A percentile compares a stretch with the other conserved stretches of the same genome.
Conservation (phyloP, 2,113 vertebrate genomes). For the Verasper variegatus region DNA sequence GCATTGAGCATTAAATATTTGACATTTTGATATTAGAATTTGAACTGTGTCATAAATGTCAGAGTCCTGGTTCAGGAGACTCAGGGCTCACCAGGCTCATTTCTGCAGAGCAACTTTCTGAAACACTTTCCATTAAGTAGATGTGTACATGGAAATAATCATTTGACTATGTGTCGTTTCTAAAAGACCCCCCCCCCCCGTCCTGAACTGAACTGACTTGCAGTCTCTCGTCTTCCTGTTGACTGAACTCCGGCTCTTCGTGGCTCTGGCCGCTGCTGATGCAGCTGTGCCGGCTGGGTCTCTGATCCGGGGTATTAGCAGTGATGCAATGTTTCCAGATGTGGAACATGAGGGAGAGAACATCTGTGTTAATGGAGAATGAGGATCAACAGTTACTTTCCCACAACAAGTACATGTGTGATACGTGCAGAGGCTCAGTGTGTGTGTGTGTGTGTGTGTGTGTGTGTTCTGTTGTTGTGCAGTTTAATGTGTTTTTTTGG, state of each 20-base stretch:
- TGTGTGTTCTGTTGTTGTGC: too few relatives aligned
- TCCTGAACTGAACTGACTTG: neutral
- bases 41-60: too few relatives aligned
- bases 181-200: too few relatives aligned
- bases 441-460: too few relatives aligned
- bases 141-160: too few relatives aligned
- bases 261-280: slow-evolving; percentile 34
- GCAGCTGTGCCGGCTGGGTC: slow-evolving; percentile 66
- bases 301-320: slow-evolving; percentile 74
- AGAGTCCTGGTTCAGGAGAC: too few relatives aligned
- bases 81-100: too few relatives aligned
- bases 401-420: neutral
- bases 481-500: too few relatives aligned
- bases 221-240: neutral
- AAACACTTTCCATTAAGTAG: too few relatives aligned
- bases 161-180: too few relatives aligned
- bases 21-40: neutral
- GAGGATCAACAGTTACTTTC: slow-evolving; percentile 2
- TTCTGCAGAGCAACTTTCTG: neutral
- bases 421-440: too few relatives aligned
- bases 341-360: slow-evolving; percentile 62
- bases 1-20: too few relatives aligned
- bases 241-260: slow-evolving; percentile 3
- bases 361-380: neutral
- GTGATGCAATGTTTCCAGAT: slow-evolving; percentile 86